Evolutionary conservation across 92 coral and sea anemone species (phyloP).

Genomic region (Desmophyllum pertusum): DNA sequence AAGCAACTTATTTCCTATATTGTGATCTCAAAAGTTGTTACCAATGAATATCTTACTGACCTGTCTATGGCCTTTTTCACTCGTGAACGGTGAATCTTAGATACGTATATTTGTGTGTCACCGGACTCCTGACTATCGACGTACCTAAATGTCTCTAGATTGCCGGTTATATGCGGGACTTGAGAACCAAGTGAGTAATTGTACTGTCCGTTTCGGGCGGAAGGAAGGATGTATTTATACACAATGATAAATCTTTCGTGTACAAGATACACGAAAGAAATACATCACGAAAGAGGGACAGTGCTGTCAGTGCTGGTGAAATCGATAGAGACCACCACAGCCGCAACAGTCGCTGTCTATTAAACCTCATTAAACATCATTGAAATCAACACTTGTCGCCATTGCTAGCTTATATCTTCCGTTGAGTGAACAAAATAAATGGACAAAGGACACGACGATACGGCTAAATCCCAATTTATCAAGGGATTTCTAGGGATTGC

Average conservation of each 20-base stretch:
- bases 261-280: not conserved
- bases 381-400: not conserved
- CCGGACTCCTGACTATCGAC: not conserved
- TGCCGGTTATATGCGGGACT: not conserved
- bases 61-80: not conserved
- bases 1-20: not conserved
- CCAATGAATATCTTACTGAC: not conserved
- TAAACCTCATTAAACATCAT: slow-evolving; percentile 3
- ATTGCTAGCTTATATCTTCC: too few relatives aligned
- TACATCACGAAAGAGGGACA: not conserved
- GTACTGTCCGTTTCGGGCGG: not conserved
- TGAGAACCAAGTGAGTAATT: not conserved
- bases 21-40: not conserved
- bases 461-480: not conserved
- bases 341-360: not conserved
- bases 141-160: not conserved
- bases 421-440: not conserved
- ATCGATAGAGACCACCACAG: slow-evolving; percentile 35
- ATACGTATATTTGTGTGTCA: too few relatives aligned
- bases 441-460: not conserved
- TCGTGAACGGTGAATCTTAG: not conserved
- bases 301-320: not conserved
- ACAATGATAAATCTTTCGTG: not conserved
- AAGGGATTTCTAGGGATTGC: not conserved
- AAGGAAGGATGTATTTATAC: slow-evolving; percentile 4